Evolutionary conservation across 1,140 invertebrate species (phyloP).

Genomic region (Drosophila kepulauana): DNA sequence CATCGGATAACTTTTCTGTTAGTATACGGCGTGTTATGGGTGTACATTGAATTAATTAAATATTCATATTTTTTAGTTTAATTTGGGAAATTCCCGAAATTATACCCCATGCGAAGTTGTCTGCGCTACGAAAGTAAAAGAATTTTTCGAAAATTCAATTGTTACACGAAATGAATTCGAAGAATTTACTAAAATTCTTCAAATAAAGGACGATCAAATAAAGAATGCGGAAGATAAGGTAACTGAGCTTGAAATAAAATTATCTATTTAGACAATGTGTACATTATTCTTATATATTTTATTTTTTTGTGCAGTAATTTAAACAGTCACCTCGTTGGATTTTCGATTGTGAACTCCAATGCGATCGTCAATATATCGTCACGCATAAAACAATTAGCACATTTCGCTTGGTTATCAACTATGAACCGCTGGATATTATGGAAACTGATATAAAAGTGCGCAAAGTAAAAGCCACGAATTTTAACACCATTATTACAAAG

Average conservation of each 20-base stretch:
- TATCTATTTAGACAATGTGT: neutral
- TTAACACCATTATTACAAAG: neutral
- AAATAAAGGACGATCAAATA: slow-evolving; percentile 1
- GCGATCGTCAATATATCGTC: slow-evolving; percentile 49
- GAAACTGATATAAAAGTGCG: slow-evolving; percentile 44
- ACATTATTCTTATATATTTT: no score
- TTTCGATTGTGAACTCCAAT: slow-evolving; percentile 52
- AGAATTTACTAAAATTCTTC: neutral
- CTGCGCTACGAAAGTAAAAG: no score
- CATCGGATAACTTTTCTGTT: no score
- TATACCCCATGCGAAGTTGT: no score
- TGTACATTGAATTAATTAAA: no score
- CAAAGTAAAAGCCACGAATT: slow-evolving; percentile 26
- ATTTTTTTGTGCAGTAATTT: no score
- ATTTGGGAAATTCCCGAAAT: no score
- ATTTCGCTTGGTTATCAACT: slow-evolving; percentile 49
- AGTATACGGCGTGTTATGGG: no score
- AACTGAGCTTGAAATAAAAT: neutral
- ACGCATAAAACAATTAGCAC: slow-evolving; percentile 40
- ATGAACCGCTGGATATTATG: slow-evolving; percentile 34
- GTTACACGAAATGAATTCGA: neutral
- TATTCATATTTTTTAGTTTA: no score
- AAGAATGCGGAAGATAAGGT: neutral
- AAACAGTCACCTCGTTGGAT: slow-evolving; percentile 55
- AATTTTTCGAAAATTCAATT: neutral